Evolutionary conservation across 2,888 invertebrate species (phyloP).

Genomic region (Tipula lateralis): DNA sequence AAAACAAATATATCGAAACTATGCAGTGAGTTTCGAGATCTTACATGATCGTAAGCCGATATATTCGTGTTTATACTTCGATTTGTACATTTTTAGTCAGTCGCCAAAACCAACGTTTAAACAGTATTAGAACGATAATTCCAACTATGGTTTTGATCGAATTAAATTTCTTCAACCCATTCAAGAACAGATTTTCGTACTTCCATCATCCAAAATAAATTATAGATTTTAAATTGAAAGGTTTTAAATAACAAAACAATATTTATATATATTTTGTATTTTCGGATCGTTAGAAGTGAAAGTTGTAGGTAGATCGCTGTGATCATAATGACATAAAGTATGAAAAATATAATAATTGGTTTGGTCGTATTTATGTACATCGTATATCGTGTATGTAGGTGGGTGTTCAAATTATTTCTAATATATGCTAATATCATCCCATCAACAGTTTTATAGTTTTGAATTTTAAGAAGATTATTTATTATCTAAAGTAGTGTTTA

Average conservation of each 20-base stretch:
- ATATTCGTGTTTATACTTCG: too few relatives aligned
- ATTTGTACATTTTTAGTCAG: too few relatives aligned
- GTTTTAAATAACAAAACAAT: neutral
- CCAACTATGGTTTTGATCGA: neutral
- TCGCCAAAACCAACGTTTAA: too few relatives aligned
- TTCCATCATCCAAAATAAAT: neutral
- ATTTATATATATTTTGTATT: too few relatives aligned
- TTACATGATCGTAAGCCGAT: too few relatives aligned
- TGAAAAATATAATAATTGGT: neutral
- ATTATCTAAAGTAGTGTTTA: neutral
- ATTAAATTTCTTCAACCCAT: neutral
- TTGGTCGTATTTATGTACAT: neutral
- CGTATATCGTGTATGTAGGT: neutral
- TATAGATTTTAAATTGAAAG: neutral
- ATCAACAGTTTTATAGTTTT: neutral
- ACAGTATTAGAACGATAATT: neutral
- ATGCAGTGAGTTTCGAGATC: too few relatives aligned
- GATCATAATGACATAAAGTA: neutral
- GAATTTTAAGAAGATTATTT: neutral
- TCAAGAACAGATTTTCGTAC: neutral
- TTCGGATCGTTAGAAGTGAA: neutral
- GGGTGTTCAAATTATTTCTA: neutral
- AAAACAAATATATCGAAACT: too few relatives aligned
- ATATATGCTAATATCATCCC: conserved; percentile 24
- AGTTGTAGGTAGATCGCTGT: neutral